These are phyloP conservation scores for Mimumesa dahlbomi DNA, from an alignment of 2,888 invertebrate genomes.

Conservation along the genomic window DNA sequence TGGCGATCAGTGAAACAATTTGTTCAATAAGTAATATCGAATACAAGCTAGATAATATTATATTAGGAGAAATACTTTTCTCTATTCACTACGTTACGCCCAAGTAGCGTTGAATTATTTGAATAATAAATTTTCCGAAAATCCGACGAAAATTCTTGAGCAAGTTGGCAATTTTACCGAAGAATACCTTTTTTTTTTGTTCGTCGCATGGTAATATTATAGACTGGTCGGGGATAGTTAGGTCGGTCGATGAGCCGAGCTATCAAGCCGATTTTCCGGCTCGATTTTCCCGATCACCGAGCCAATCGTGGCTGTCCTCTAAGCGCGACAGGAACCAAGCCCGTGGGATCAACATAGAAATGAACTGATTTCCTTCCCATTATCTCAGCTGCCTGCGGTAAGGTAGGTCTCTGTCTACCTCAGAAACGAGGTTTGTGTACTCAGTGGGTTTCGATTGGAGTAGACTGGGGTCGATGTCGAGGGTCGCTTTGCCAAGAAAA, in stretches of 20 bases:
- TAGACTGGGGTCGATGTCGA: constrained; percentile 22
- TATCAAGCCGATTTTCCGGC: constrained; percentile 71
- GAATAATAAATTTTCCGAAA: too few relatives aligned
- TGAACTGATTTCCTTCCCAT: constrained; percentile 80
- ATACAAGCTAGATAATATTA: too few relatives aligned
- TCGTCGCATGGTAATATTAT: constrained; percentile 24
- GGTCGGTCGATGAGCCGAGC: constrained; percentile 51
- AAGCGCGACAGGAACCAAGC: constrained; percentile 63
- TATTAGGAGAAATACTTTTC: background rate
- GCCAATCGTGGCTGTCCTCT: constrained; percentile 69
- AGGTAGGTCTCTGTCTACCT: constrained; percentile 37
- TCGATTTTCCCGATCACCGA: constrained; percentile 76
- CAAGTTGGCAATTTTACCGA: constrained; percentile 13
- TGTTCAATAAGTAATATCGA: too few relatives aligned
- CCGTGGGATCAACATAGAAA: constrained; percentile 80
- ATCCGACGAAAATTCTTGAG: too few relatives aligned
- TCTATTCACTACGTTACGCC: too few relatives aligned
- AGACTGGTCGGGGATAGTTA: constrained; percentile 25
- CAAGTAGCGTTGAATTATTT: too few relatives aligned
- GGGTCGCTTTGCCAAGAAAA: constrained; percentile 35
- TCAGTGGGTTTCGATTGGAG: constrained; percentile 48
- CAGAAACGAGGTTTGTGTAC: constrained; percentile 53
- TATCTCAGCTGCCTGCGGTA: constrained; percentile 71
- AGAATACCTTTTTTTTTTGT: background rate
- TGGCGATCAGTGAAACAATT: too few relatives aligned